Conservation (phyloP, 2,797 vertebrate genomes). For the Dromococcyx pavoninus region DNA sequence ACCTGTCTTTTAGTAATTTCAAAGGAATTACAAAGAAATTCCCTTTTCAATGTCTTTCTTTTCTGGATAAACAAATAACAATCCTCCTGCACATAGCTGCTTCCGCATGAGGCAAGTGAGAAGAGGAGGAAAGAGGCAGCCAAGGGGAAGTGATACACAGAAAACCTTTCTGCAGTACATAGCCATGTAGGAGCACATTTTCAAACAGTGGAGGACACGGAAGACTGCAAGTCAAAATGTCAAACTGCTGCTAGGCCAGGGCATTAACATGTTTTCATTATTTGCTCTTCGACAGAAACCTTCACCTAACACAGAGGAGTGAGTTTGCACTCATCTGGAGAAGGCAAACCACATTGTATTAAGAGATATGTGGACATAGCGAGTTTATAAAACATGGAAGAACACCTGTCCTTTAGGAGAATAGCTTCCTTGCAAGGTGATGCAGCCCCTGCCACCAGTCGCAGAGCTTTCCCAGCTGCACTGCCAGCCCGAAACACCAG, state of each 20-base stretch:
- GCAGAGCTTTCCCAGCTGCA: not conserved
- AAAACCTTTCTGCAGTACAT: not conserved
- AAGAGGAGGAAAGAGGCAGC: not conserved
- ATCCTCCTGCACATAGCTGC: not conserved
- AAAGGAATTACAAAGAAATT: not conserved
- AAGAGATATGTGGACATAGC: not conserved
- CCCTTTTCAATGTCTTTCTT: not conserved
- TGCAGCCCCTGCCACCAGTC: fast-evolving
- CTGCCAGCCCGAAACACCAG: not conserved
- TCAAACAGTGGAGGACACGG: not conserved
- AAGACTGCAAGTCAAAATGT: not conserved
- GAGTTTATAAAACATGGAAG: not conserved
- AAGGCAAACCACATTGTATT: not conserved
- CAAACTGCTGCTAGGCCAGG: not conserved
- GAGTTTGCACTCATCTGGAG: not conserved
- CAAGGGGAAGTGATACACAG: not conserved
- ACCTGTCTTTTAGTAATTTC: not conserved
- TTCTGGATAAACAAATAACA: not conserved
- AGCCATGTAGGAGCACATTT: not conserved
- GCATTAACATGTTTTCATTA: not conserved
- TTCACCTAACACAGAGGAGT: not conserved
- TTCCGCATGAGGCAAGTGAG: not conserved
- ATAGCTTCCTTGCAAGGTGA: fast-evolving
- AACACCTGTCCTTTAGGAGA: not conserved
- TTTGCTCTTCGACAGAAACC: not conserved